Base-by-base conservation (phyloP, 2,797 vertebrate genomes). In the Chelidonichthys spinosus region DNA sequence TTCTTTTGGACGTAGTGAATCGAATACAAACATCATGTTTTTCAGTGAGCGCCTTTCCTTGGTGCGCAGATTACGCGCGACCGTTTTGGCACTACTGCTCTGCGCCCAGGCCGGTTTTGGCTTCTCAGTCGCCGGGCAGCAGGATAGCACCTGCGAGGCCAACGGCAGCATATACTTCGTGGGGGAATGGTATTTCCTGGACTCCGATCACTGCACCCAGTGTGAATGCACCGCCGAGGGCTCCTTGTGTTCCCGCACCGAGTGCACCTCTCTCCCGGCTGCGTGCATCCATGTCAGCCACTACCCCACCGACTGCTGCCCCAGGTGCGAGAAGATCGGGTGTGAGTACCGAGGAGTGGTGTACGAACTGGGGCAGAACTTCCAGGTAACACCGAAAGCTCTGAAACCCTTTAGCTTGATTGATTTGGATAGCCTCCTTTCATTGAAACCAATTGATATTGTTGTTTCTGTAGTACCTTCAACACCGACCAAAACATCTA, bases 231-330 rank as follows among this genome's bases (percentile, higher is more conserved):
- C 95, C 0, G 9, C 83, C 0, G 94, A 94, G 25, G 96, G 96
- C 9, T 86, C 95, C 0, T 79, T 86, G 0, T 96, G 95, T 44
- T 92, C 93, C 64, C 89, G 92, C 84, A 95, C 95, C 0, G 93
- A 95, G 78, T 96, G 94, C 92, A 93, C 92, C 63, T 89, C 93
- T 25, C 89, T 95, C 46, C 95, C 95, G 7, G 93, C 95, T 3
- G 94, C 95, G 10, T 96, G 96, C 93, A 96, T 96, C 92, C 96
- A 97, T 63, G 95, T 96, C 71, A 96, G 95, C 90, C 95, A 95
- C 90, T 96, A 96, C 86, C 96, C 95, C 64, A 94, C 89, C 15
- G 95, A 96, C 92, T 96, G 96, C 92, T 96, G 96, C 82, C 94
- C 96, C 11, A 86, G 95, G 73, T 96, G 96, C 82, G 96, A 96